Base-by-base conservation (phyloP, 2,888 invertebrate genomes). In the Sympetrum striolatum region DNA sequence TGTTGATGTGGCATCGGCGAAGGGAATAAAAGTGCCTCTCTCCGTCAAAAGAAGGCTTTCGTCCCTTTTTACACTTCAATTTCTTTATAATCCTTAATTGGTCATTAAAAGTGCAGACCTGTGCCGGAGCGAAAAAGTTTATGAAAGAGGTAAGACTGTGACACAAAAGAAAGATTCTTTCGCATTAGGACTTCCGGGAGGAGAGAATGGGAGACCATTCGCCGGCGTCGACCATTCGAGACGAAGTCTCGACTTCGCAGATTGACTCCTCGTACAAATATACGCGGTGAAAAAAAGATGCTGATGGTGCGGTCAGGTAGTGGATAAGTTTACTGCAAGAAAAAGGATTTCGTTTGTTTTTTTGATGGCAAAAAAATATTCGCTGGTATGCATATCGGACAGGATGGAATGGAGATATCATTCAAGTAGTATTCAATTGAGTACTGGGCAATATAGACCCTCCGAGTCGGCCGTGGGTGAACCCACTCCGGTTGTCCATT, bases 41-140 rank as follows among this genome's bases (percentile, higher is more conserved):
- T 82, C 82, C 35, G 53, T 82, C 60, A 60, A 86, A 82, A 86
- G 73, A 25, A 60, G 64, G 22, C 86, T 86, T 82, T 82, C 82
- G 58, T 82, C 82, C 82, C 37, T 60, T 53, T 53, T 53, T 53
- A 58, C 86, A 86, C 86, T 86, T 86, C 58, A 86, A 86, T 86
- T 86, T 86, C 86, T 86, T 86, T 86, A 86, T 86, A 86, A 86
- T 86, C 86, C 60, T 60, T 86, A 86, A 86, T 86, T 86, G 86
- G 86, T 86, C 86, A 86, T 86, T 86, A 60, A 86, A 86, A 86
- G 86, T 86, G 86, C 60, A 86, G 86, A 86, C 53, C 82, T 58
- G 22, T 82, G 48, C 53, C 18, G 82, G 8, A 82, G 58, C 35
- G 31, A 82, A 58, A 35, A 35, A 22, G 35, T 60, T 15, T 48